Evolutionary conservation across 2,888 invertebrate species (phyloP).

Genomic region (Sphaerophoria taeniata): DNA sequence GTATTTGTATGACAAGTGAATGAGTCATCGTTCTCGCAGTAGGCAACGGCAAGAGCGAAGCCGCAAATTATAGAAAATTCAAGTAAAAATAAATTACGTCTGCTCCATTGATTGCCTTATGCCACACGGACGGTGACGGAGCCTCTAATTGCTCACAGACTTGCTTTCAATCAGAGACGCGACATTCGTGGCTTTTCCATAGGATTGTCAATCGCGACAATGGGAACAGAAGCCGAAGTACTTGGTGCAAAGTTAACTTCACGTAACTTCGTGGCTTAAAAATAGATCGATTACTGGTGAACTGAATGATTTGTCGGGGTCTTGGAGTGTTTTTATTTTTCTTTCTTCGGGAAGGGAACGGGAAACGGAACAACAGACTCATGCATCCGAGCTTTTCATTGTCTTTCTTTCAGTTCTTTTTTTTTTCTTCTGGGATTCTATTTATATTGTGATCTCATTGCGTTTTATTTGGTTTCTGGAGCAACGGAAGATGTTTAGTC

Average conservation of each 20-base stretch:
- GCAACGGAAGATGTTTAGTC: constrained; percentile 61
- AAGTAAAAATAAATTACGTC: constrained; percentile 57
- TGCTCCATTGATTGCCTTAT: constrained; percentile 28
- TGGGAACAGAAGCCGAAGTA: constrained; percentile 10
- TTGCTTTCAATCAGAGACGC: neutral
- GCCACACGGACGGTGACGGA: constrained; percentile 38
- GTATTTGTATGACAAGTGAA: constrained; percentile 52
- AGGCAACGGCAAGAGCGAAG: neutral
- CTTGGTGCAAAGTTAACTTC: constrained; percentile 6
- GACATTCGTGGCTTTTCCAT: neutral
- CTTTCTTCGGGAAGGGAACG: neutral
- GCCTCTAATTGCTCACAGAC: constrained; percentile 11
- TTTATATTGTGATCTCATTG: constrained; percentile 71
- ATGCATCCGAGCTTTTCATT: constrained; percentile 42
- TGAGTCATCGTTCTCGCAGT: constrained; percentile 64
- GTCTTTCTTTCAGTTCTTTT: constrained; percentile 23
- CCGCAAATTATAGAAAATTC: constrained; percentile 52
- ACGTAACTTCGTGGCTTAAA: constrained; percentile 65
- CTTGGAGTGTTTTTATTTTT: neutral
- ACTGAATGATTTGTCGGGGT: constrained; percentile 5
- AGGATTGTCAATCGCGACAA: neutral
- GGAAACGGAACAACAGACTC: neutral
- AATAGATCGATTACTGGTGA: constrained; percentile 58
- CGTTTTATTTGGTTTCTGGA: constrained; percentile 39
- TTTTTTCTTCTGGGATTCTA: constrained; percentile 45